A percentile compares a stretch with the other conserved stretches of the same genome.
Conservation (phyloP, 1,140 invertebrate genomes). For the Aculops lycopersici region DNA sequence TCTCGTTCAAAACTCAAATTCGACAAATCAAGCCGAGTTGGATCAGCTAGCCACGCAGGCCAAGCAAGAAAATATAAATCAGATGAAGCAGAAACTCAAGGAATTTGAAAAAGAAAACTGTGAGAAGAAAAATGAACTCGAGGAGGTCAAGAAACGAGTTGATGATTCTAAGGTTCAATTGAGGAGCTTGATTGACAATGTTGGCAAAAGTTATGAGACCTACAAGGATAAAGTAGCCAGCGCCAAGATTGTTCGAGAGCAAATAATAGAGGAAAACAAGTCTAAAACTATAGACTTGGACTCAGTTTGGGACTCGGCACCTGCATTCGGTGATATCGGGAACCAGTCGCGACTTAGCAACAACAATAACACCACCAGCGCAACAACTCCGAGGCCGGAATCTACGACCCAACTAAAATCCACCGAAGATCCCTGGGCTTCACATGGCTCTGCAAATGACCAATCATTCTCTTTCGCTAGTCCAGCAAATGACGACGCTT, state of each 20-base stretch:
- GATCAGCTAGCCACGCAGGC: conserved; percentile 9
- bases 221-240: background rate
- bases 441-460: too few relatives aligned
- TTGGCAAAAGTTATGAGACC: background rate
- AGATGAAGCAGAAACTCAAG: conserved; percentile 37
- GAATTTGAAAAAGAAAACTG: conserved; percentile 29
- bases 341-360: too few relatives aligned
- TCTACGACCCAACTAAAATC: too few relatives aligned
- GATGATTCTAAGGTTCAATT: conserved; percentile 46
- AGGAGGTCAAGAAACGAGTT: conserved; percentile 41
- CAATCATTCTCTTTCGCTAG: too few relatives aligned
- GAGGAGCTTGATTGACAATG: conserved; percentile 6
- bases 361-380: too few relatives aligned
- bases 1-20: conserved; percentile 3
- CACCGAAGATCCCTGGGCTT: too few relatives aligned
- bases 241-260: background rate
- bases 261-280: background rate
- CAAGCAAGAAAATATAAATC: conserved; percentile 41
- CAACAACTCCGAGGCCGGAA: too few relatives aligned
- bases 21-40: conserved; percentile 4
- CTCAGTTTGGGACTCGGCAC: background rate
- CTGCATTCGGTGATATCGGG: too few relatives aligned
- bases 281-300: background rate
- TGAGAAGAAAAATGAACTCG: conserved; percentile 39
- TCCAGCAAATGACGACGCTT: too few relatives aligned